phyloP scores from a whole-genome alignment of 2,888 invertebrate genomes.

The Conops quadrifasciatus region DNA sequence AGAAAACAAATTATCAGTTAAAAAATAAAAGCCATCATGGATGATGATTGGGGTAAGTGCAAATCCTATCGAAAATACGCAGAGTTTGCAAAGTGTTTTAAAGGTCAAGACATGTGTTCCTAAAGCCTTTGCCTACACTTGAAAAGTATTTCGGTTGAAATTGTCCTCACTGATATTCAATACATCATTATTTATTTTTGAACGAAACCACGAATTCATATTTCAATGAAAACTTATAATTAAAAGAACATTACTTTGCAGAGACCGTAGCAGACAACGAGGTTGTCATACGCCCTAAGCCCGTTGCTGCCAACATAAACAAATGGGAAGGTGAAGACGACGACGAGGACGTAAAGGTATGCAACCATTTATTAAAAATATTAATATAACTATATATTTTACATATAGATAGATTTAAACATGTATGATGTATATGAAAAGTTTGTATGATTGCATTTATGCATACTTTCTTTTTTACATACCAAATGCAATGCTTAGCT shows the following conservation, averaged over 20 bases:
- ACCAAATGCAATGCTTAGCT: too few relatives aligned
- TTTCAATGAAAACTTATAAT: too few relatives aligned
- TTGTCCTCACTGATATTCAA: too few relatives aligned
- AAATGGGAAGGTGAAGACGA: constrained; percentile 92
- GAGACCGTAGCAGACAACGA: constrained; percentile 67
- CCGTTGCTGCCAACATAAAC: constrained; percentile 68
- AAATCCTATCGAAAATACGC: not conserved
- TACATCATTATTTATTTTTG: too few relatives aligned
- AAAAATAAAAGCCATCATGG: constrained; percentile 65
- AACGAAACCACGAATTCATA: too few relatives aligned
- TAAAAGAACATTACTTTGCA: constrained; percentile 43
- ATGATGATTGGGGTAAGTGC: constrained; percentile 76
- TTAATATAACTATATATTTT: not conserved
- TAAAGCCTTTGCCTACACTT: not conserved
- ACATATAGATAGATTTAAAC: not conserved
- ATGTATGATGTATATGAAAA: not conserved
- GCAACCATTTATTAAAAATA: not conserved
- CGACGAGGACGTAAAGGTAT: constrained; percentile 84
- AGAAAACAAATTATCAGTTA: constrained; percentile 37
- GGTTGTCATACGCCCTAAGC: constrained; percentile 76
- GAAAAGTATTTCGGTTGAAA: too few relatives aligned
- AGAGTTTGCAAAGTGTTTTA: not conserved
- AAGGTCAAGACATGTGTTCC: not conserved
- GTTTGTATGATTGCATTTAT: not conserved
- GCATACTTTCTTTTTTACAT: not conserved